A percentile compares a stretch with the other conserved stretches of the same genome.
phyloP scores from a whole-genome alignment of 2,888 invertebrate species.

The Dolomedes plantarius region DNA sequence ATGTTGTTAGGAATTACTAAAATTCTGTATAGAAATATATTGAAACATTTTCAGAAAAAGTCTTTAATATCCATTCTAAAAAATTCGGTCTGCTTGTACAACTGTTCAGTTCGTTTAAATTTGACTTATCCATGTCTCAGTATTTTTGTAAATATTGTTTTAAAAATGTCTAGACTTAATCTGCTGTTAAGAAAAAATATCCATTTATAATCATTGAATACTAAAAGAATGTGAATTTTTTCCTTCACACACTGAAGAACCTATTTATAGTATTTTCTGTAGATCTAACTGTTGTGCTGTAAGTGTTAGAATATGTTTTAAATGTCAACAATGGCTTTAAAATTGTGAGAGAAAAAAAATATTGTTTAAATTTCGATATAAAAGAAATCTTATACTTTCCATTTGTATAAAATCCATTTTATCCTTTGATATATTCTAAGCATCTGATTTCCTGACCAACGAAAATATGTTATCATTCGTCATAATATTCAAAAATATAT shows the following conservation, averaged over 20 bases:
- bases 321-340: slow-evolving; percentile 8
- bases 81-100: neutral
- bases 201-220: neutral
- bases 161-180: slow-evolving; percentile 8
- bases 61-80: neutral
- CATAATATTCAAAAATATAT: neutral
- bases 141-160: slow-evolving; percentile 18
- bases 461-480: neutral
- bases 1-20: slow-evolving; percentile 23
- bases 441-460: neutral
- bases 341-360: neutral
- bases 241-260: slow-evolving; percentile 27
- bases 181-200: slow-evolving; percentile 5
- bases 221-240: slow-evolving; percentile 33
- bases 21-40: neutral
- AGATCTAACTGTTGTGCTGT: slow-evolving; percentile 60
- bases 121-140: neutral
- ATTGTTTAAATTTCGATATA: too few species aligned
- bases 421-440: too few species aligned
- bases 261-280: slow-evolving; percentile 58
- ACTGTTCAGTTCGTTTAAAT: neutral
- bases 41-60: neutral
- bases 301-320: slow-evolving; percentile 56
- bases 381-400: too few species aligned
- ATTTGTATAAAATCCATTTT: too few species aligned